Conservation (phyloP, 2,113 vertebrate genomes). For the Ivindomyrus marchei region DNA sequence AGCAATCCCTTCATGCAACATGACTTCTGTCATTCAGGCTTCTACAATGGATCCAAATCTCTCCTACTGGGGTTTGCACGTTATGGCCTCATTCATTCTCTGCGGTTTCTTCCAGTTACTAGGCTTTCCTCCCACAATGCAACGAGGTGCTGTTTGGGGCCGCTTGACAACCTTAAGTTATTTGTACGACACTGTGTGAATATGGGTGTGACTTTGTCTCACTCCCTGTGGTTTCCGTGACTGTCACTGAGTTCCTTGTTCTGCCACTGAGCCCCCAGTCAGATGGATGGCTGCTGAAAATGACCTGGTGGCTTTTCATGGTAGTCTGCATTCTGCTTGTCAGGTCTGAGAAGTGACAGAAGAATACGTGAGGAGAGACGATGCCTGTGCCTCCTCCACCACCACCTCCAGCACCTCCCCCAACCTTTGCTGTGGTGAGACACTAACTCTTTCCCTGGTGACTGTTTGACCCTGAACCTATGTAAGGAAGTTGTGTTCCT, state of each 20-base stretch:
- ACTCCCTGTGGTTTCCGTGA: not conserved
- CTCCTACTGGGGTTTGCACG: not conserved
- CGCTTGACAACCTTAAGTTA: not conserved
- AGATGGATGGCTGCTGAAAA: not conserved
- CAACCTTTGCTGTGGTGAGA: constrained; percentile 8
- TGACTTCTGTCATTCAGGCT: not conserved
- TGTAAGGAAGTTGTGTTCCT: not conserved
- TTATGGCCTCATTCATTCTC: not conserved
- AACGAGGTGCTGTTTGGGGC: not conserved
- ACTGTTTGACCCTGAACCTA: not conserved
- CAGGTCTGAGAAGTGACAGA: not conserved
- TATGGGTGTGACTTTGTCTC: not conserved
- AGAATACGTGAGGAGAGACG: not conserved
- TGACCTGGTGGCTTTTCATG: not conserved
- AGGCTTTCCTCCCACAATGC: not conserved
- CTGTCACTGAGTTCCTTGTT: not conserved
- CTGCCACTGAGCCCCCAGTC: not conserved
- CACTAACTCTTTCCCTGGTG: not conserved
- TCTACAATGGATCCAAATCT: not conserved
- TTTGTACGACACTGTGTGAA: not conserved
- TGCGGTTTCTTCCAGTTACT: not conserved
- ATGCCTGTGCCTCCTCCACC: constrained; percentile 19
- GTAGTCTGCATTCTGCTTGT: not conserved
- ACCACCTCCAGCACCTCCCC: not conserved
- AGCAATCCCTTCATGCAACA: not conserved